Evolutionary conservation across 2,113 vertebrate genomes (phyloP).

Genomic region (Lanius ludovicianus): DNA sequence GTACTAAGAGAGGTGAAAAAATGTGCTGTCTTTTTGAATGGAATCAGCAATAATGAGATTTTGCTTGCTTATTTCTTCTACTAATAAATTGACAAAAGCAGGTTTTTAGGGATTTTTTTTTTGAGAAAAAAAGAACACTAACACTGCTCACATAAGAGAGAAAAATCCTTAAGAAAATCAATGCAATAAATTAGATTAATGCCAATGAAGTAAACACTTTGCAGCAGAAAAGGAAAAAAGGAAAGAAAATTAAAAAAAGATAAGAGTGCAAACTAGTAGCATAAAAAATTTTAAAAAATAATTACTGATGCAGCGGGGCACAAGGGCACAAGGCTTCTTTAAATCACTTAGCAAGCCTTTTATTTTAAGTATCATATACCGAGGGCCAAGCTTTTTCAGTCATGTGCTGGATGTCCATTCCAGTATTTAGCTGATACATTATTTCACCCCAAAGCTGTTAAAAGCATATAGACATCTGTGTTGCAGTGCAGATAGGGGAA

Average conservation of each 20-base stretch:
- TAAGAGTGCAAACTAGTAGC: neutral
- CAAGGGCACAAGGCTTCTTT: neutral
- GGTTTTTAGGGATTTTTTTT: neutral
- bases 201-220: neutral
- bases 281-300: neutral
- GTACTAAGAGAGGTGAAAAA: constrained; percentile 23
- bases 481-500: neutral
- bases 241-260: no score
- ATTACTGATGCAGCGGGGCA: neutral
- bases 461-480: constrained; percentile 4
- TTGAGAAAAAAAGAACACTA: neutral
- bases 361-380: neutral
- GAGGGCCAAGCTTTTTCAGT: neutral
- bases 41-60: constrained; percentile 34
- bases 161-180: neutral
- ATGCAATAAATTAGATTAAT: neutral
- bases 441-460: constrained; percentile 44
- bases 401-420: neutral
- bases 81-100: neutral
- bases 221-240: neutral
- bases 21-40: constrained; percentile 46
- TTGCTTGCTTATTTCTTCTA: constrained; percentile 30
- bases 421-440: neutral
- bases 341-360: neutral
- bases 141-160: neutral